Conservation (phyloP, 1,140 invertebrate species). For the Sminthurinus signatus region DNA sequence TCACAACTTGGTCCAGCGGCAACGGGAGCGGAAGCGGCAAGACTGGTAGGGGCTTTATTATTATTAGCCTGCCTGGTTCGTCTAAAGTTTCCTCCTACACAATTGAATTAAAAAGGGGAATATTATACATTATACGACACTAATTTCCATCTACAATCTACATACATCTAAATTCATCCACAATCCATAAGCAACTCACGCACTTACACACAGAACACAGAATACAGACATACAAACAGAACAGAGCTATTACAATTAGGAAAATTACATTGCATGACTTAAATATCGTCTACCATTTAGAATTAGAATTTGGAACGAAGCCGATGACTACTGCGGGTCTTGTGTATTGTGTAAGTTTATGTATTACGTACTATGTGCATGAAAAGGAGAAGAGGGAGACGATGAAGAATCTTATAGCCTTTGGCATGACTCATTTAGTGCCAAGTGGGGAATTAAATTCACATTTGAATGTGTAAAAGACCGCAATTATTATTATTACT, state of each 20-base stretch:
- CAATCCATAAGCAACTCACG: not conserved
- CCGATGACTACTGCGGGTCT: not conserved
- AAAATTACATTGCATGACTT: not conserved
- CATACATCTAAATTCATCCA: not conserved
- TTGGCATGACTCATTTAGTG: not conserved
- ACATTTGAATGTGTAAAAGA: not conserved
- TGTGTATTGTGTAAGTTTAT: not conserved
- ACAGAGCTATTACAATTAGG: not conserved
- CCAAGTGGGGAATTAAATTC: not conserved
- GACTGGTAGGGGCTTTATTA: not conserved
- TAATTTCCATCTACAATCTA: not conserved
- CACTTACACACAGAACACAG: not conserved
- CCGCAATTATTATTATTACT: not conserved
- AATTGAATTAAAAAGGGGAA: not conserved
- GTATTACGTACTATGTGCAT: not conserved
- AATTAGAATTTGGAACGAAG: not conserved
- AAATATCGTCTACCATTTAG: not conserved
- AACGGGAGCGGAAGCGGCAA: too few relatives aligned
- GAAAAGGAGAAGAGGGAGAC: not conserved
- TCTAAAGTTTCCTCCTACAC: not conserved
- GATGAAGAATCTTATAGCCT: not conserved
- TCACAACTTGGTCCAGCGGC: not conserved
- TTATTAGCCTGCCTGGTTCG: not conserved
- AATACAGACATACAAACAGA: not conserved
- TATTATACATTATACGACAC: not conserved